These are phyloP conservation scores for Trinorchestia longiramus DNA, from an alignment of 1,140 invertebrate species.

Conservation along the genomic window DNA sequence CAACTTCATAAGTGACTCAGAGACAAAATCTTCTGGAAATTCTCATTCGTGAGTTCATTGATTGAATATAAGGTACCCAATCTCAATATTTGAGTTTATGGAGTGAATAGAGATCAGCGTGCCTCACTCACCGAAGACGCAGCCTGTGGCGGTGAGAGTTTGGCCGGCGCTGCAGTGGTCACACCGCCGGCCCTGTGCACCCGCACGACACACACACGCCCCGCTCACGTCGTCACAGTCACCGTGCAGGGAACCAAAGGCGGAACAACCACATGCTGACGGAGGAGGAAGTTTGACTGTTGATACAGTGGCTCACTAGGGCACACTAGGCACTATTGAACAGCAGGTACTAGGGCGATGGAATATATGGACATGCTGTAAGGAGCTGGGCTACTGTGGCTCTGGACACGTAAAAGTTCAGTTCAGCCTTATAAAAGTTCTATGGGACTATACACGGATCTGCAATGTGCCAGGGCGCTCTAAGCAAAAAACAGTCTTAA, in stretches of 20 bases:
- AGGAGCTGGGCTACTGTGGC: no score
- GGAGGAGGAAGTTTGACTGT: no score
- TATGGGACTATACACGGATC: no score
- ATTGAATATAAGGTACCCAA: background rate
- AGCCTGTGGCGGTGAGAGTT: constrained; percentile 82
- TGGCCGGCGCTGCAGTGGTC: constrained; percentile 84
- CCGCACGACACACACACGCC: constrained; percentile 81
- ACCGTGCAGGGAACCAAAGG: constrained; percentile 80
- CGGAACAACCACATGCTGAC: constrained; percentile 82
- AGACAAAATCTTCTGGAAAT: background rate
- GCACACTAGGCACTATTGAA: no score
- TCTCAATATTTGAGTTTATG: background rate
- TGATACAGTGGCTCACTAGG: no score
- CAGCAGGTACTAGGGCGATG: no score
- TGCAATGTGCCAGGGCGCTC: no score
- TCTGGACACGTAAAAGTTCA: no score
- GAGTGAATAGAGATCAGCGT: background rate
- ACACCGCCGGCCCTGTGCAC: constrained; percentile 82
- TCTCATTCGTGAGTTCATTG: background rate
- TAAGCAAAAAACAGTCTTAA: no score
- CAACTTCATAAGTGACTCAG: no score
- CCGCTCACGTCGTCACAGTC: constrained; percentile 90
- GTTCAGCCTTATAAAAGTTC: no score
- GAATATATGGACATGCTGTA: no score
- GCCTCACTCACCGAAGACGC: constrained; percentile 78